phyloP scores from a whole-genome alignment of 2,888 invertebrate genomes.

The Eupelmus urozonus region DNA sequence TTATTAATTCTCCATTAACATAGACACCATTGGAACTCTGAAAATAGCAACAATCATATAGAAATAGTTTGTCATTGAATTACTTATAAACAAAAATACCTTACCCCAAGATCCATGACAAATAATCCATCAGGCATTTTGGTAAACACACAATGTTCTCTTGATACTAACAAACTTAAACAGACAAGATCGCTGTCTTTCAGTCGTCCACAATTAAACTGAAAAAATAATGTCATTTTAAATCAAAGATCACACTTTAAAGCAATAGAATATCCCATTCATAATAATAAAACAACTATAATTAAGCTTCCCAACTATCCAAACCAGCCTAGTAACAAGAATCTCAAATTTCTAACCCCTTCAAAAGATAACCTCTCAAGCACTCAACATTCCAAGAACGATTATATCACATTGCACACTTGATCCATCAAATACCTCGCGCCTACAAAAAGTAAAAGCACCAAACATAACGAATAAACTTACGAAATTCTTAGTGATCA shows the following conservation, averaged over 20 bases:
- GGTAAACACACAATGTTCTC: slow-evolving; percentile 70
- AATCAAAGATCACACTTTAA: background rate
- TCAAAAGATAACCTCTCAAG: no score
- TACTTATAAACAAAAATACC: slow-evolving; percentile 21
- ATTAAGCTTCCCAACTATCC: no score
- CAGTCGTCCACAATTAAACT: slow-evolving; percentile 71
- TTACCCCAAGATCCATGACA: slow-evolving; percentile 69
- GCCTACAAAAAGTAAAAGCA: no score
- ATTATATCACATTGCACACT: no score
- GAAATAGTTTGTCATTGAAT: background rate
- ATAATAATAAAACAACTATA: background rate
- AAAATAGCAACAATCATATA: slow-evolving; percentile 58
- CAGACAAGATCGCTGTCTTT: slow-evolving; percentile 67
- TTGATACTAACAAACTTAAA: slow-evolving; percentile 67
- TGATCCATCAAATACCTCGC: no score
- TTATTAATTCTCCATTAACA: slow-evolving; percentile 78
- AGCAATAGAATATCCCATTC: background rate
- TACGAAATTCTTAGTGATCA: slow-evolving; percentile 46
- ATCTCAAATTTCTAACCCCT: no score
- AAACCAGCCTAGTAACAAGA: no score
- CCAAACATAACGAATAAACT: slow-evolving; percentile 20
- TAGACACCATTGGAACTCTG: slow-evolving; percentile 82
- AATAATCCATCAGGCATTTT: slow-evolving; percentile 61
- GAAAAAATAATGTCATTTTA: slow-evolving; percentile 51
- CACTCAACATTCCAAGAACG: no score